Percentiles rank a stretch among this genome's conserved stretches.
phyloP scores from a whole-genome alignment of 2,797 vertebrate genomes.

The Scomberomorus guttatus region DNA sequence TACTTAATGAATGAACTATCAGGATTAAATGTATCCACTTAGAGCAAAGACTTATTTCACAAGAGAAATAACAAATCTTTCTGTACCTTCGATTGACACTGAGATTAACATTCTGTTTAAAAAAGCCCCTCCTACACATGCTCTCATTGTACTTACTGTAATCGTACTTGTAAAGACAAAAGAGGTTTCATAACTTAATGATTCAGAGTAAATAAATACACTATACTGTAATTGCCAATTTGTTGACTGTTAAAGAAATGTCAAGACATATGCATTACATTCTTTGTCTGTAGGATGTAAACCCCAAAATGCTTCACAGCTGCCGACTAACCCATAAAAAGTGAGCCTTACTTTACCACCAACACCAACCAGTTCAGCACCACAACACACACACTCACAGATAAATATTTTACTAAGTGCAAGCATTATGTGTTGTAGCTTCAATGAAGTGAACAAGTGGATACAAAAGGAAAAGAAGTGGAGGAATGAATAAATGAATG shows the following conservation, averaged over 20 bases:
- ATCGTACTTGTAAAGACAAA: not conserved
- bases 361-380: no score
- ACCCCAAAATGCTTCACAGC: no score
- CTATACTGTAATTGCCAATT: not conserved
- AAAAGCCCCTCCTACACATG: not conserved
- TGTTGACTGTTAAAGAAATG: not conserved
- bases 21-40: not conserved
- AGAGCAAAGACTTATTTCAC: not conserved
- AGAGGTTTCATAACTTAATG: not conserved
- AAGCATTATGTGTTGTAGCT: not conserved
- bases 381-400: no score
- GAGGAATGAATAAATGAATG: not conserved
- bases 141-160: not conserved
- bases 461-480: not conserved
- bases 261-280: not conserved
- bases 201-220: conserved; percentile 4
- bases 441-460: not conserved
- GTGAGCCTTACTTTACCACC: no score
- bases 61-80: not conserved
- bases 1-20: no score
- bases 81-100: not conserved
- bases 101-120: not conserved
- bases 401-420: not conserved
- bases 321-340: no score
- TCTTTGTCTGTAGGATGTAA: no score